Percentiles rank a stretch among this genome's conserved stretches.
Conservation (phyloP, 1,140 invertebrate species). For the Euborellia annulipes region DNA sequence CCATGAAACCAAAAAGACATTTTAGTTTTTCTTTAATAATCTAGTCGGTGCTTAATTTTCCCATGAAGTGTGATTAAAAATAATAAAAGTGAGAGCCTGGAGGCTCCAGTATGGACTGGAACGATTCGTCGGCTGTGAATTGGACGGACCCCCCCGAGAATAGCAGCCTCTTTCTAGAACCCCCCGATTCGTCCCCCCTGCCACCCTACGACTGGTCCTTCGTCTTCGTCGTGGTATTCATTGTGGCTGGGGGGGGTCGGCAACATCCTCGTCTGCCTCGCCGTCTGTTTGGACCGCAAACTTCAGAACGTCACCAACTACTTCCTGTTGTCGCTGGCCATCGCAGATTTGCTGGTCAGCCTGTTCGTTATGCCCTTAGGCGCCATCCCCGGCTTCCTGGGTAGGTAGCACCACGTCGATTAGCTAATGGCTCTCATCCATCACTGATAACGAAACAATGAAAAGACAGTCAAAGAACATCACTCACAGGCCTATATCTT, state of each 20-base stretch:
- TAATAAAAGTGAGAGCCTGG: too few relatives aligned
- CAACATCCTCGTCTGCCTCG: constrained; percentile 82
- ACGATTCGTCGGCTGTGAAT: too few relatives aligned
- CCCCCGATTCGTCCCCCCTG: background rate
- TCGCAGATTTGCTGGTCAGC: constrained; percentile 83
- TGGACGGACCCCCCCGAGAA: too few relatives aligned
- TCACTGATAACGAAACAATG: too few relatives aligned
- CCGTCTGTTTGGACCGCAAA: constrained; percentile 64
- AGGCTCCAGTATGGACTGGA: too few relatives aligned
- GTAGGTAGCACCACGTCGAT: constrained; percentile 38
- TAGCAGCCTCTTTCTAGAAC: too few relatives aligned
- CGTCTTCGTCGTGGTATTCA: constrained; percentile 61
- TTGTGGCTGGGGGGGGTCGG: constrained; percentile 74
- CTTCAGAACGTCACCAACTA: constrained; percentile 91
- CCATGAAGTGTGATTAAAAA: too few relatives aligned
- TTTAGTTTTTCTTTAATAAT: too few relatives aligned
- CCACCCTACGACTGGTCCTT: constrained; percentile 53
- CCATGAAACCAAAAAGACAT: too few relatives aligned
- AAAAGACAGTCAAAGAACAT: too few relatives aligned
- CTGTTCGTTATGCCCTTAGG: constrained; percentile 82
- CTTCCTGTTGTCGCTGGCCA: constrained; percentile 80
- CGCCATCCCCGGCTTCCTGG: constrained; percentile 67
- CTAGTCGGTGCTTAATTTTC: too few relatives aligned
- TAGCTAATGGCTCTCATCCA: background rate
- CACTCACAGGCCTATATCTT: too few relatives aligned